phyloP scores from a whole-genome alignment of 1,140 invertebrate species.

The Helicoverpa armigera region DNA sequence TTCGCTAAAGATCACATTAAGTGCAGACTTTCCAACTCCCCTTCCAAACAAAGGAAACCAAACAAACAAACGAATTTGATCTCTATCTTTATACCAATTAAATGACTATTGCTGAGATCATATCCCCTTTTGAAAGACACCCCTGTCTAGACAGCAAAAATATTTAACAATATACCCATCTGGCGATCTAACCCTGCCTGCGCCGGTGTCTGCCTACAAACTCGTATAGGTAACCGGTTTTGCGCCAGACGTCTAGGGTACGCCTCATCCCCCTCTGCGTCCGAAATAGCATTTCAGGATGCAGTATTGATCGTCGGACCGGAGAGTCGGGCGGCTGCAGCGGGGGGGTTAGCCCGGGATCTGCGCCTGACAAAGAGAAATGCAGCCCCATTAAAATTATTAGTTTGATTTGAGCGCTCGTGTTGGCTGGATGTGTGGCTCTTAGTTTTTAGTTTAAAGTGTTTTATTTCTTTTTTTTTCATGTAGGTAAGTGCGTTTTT shows the following conservation, averaged over 20 bases:
- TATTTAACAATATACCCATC: slow-evolving; percentile 30
- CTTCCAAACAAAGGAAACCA: not conserved
- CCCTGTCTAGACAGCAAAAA: slow-evolving; percentile 33
- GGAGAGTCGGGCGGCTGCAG: not conserved
- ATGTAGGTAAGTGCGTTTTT: not conserved
- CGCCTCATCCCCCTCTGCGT: slow-evolving; percentile 15
- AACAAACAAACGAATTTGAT: slow-evolving; percentile 5
- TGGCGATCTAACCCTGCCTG: not conserved
- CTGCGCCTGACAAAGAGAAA: slow-evolving; percentile 1
- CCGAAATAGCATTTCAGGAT: slow-evolving; percentile 23
- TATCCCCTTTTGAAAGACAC: slow-evolving; percentile 1
- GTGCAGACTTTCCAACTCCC: not conserved
- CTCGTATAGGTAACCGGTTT: slow-evolving; percentile 31
- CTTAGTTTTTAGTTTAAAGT: not conserved
- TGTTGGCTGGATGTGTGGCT: slow-evolving; percentile 8
- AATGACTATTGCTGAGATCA: not conserved
- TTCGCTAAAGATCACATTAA: not conserved
- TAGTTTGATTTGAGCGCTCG: slow-evolving; percentile 10
- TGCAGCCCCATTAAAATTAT: slow-evolving; percentile 11
- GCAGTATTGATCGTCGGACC: slow-evolving; percentile 27
- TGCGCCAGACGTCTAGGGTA: slow-evolving; percentile 25
- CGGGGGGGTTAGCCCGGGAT: slow-evolving; percentile 1
- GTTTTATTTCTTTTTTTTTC: not conserved
- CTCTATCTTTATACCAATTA: not conserved
- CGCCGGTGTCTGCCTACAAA: slow-evolving; percentile 12